Base-by-base conservation (phyloP, 2,797 vertebrate genomes). In the Urosaurus nigricauda region DNA sequence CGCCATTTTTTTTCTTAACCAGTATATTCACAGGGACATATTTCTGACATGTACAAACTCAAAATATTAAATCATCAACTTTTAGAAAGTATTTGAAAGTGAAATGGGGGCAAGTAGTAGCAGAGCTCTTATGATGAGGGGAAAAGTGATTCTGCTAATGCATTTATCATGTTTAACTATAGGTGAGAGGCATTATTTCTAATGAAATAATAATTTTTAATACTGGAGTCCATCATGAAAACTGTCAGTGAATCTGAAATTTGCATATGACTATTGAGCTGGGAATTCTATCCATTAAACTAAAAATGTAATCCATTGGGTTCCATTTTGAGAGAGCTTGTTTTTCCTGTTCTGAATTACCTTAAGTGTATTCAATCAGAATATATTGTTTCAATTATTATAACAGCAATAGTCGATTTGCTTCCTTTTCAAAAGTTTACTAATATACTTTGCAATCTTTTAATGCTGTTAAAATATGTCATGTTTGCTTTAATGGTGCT, bases 151-250 rank as follows among this genome's bases (percentile, higher is more conserved):
- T 88, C 87, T 92, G 40, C 71, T 91, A 70, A 92, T 84, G 85
- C 73, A 73, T 87, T 92, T 92, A 58, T 83, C 90, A 19, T 83
- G 65, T 92, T 88, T 89, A 90, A 87, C 53, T 91, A 88, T 74
- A 87, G 32, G 53, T 89, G 29, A 94, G 58, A 86, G 26, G 35
- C 35, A 83, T 87, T 26, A 71, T 83, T 92, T 87, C 85, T 68
- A 91, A 74, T 79, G 21, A 93, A 92, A 93, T 88, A 87, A 81
- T 12, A 86, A 83, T 35, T 51, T 75, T 79, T 51, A 60, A 74
- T 86, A 92, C 7, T 6, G 40, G 2, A 90, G 85, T 9, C 35
- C 58, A 91, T 65, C 58, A 83, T 90, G 86, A 89, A 29, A 51
- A 74, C 79, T 88, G 58, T 43, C 5, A 2, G 40, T 80, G 90